Evolutionary conservation across 2,113 vertebrate genomes (phyloP).

Genomic region (Candoia aspera): DNA sequence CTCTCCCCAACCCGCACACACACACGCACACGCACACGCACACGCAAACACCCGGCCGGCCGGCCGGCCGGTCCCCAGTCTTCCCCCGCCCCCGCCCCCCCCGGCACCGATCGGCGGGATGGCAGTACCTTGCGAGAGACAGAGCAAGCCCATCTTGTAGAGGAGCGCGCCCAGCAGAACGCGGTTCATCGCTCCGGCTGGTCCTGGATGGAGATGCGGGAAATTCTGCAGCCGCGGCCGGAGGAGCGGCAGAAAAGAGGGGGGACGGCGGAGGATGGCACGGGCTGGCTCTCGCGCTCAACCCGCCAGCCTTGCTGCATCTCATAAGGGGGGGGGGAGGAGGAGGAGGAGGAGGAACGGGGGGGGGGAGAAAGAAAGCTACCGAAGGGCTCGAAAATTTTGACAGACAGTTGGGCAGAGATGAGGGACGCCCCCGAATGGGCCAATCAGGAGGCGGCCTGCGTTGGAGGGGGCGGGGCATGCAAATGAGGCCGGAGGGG

Average conservation of each 20-base stretch:
- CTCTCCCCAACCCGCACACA: neutral
- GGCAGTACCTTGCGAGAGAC: constrained; percentile 19
- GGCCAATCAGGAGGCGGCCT: neutral
- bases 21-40: no score
- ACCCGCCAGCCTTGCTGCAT: constrained; percentile 30
- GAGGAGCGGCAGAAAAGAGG: neutral
- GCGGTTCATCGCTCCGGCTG: constrained; percentile 12
- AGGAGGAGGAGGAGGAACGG: neutral
- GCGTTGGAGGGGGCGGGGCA: neutral
- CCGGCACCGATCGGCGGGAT: no score
- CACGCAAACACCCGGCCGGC: neutral
- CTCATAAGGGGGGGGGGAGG: constrained; percentile 9
- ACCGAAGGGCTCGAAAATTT: neutral
- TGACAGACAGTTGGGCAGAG: constrained; percentile 29
- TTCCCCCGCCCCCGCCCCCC: neutral
- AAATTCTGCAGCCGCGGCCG: neutral
- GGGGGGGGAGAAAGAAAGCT: neutral
- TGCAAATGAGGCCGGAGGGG: neutral
- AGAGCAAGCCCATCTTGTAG: neutral
- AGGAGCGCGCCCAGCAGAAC: neutral
- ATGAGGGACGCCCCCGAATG: neutral
- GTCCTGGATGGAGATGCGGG: neutral
- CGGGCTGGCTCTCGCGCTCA: constrained; percentile 17
- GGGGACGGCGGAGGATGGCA: neutral
- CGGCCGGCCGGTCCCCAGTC: no score